phyloP scores from a whole-genome alignment of 2,888 invertebrate genomes.

The Ochropleura plecta region DNA sequence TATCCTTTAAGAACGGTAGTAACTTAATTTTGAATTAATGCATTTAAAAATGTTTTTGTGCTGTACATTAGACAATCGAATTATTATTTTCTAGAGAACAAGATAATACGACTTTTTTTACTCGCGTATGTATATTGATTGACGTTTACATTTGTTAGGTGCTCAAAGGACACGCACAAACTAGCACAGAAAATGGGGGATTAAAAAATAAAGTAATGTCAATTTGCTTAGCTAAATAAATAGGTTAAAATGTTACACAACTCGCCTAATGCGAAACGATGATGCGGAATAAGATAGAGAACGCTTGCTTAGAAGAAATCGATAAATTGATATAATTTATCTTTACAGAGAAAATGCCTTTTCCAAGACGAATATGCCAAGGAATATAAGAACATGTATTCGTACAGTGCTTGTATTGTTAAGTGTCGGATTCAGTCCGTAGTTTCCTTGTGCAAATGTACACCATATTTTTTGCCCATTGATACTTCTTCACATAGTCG shows the following conservation, averaged over 20 bases:
- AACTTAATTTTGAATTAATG: not conserved
- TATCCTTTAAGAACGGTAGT: slow-evolving; percentile 75
- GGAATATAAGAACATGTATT: slow-evolving; percentile 84
- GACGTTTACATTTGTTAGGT: not conserved
- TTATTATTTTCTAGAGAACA: not conserved
- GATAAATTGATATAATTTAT: not conserved
- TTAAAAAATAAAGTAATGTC: not conserved
- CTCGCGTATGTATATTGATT: not conserved
- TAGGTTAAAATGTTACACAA: too few species aligned
- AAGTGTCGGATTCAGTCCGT: slow-evolving; percentile 89
- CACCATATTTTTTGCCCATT: slow-evolving; percentile 90
- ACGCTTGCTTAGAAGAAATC: not conserved
- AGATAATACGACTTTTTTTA: not conserved
- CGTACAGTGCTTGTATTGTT: slow-evolving; percentile 91
- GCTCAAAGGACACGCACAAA: not conserved
- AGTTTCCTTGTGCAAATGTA: slow-evolving; percentile 89
- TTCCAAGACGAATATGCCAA: slow-evolving; percentile 34
- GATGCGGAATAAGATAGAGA: not conserved
- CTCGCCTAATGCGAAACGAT: not conserved
- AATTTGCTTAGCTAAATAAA: not conserved
- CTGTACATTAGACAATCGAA: not conserved
- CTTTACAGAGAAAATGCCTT: slow-evolving; percentile 48
- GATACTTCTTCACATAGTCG: slow-evolving; percentile 52
- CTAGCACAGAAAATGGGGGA: not conserved
- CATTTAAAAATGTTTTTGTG: not conserved